A percentile compares a stretch with the other conserved stretches of the same genome.
phyloP scores from a whole-genome alignment of 2,113 vertebrate genomes.

The Zosterops lateralis region DNA sequence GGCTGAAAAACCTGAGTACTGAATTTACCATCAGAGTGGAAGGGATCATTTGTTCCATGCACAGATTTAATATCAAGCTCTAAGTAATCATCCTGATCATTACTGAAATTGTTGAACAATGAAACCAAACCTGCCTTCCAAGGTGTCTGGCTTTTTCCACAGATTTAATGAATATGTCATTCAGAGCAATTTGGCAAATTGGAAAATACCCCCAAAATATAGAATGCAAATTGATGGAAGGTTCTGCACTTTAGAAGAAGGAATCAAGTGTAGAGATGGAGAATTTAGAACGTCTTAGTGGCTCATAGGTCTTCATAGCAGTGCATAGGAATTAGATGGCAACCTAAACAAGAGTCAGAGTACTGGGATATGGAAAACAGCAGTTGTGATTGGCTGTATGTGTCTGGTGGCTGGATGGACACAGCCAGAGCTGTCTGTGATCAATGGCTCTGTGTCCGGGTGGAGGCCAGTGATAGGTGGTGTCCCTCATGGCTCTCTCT shows the following conservation, averaged over 20 bases:
- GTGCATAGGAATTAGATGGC: neutral
- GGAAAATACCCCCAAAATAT: neutral
- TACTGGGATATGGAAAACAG: fast-evolving
- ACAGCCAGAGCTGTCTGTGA: neutral
- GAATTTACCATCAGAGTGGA: neutral
- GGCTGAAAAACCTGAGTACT: neutral
- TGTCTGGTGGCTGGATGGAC: neutral
- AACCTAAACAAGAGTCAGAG: neutral
- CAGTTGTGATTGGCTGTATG: fast-evolving
- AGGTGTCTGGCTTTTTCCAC: neutral
- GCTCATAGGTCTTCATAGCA: neutral
- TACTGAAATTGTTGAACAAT: neutral
- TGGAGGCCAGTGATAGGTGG: neutral
- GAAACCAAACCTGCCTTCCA: neutral
- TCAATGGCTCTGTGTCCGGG: neutral
- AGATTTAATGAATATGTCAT: neutral
- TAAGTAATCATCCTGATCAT: neutral
- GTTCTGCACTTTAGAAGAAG: neutral
- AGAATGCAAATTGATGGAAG: neutral
- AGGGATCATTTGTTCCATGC: neutral
- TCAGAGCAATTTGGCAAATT: neutral
- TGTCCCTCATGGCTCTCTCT: neutral
- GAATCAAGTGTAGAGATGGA: neutral
- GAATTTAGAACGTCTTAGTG: neutral
- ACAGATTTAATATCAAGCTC: neutral